Base-by-base conservation (phyloP, 1,140 invertebrate genomes). In the Lepidurus arcticus region DNA sequence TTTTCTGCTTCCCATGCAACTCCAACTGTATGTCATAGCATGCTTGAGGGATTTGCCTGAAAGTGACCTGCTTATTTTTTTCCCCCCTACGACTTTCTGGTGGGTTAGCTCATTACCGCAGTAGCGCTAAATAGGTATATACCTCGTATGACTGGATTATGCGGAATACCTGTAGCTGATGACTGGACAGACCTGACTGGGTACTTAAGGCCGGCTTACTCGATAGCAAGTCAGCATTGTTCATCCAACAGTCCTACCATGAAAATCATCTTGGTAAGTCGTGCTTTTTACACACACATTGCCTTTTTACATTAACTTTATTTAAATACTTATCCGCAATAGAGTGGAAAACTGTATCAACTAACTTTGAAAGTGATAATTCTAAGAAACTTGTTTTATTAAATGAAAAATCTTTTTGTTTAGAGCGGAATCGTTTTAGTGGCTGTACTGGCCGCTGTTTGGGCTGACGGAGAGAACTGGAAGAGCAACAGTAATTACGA, bases 21-120 rank as follows among this genome's bases (percentile, higher is more conserved):
- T 65, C 2, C 16, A 65, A 65, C 53, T 65, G 13, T 1, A 65
- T 13, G 45, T 65, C 13, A 65, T 65, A 21, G 21, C 53, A 13
- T 21, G 53, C 53, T 65, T 65, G 53, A 65, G 53, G 6, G 53
- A 21, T 65, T 65, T 65, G 53, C 6, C 53, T 16, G 53, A 65
- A 65, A 65, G 53, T 65, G 53, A 65, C 53, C 53, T 65, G 53
- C 21, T 65, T 65, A 13, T 65, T 16, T 13, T 7, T 65, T 65
- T 4, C 53, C 53, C 9, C 9, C 16, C 45, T 47, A n/a, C 21
- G 16, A 13, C 21, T 65, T 65, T 7, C 16, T 47, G 53, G n/a
- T n/a, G 53, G 45, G 45, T 16, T 21, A 65, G 53, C 53, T 65
- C 16, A 65, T 65, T 65, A 65, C 53, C 53, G n/a, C 53, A 65